phyloP scores from a whole-genome alignment of 2,113 vertebrate genomes.

The Channa argus region DNA sequence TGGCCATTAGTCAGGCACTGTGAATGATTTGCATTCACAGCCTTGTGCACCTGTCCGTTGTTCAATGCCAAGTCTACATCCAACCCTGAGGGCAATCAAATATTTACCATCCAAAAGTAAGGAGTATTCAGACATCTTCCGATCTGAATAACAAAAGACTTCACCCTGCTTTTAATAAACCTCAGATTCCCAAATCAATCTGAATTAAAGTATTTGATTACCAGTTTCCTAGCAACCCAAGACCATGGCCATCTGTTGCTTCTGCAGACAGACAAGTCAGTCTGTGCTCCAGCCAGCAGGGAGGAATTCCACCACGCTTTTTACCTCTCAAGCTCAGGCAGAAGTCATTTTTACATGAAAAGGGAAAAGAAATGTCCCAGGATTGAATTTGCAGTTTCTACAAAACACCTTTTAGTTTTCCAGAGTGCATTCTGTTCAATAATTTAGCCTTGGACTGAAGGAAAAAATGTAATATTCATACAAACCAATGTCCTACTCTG shows the following conservation, averaged over 20 bases:
- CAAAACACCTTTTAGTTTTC: constrained; percentile 56
- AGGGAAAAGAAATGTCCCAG: constrained; percentile 42
- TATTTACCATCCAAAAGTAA: constrained; percentile 59
- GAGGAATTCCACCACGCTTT: constrained; percentile 78
- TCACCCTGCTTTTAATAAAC: constrained; percentile 75
- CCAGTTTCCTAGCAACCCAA: constrained; percentile 85
- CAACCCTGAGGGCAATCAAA: constrained; percentile 43
- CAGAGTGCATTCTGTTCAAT: constrained; percentile 80
- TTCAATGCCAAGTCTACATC: constrained; percentile 40
- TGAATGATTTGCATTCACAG: constrained; percentile 43
- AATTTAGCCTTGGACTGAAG: constrained; percentile 71
- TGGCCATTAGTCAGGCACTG: constrained; percentile 11
- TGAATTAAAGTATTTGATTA: constrained; percentile 83
- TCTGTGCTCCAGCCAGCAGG: constrained; percentile 69
- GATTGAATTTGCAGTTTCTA: constrained; percentile 46
- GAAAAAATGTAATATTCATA: constrained; percentile 76
- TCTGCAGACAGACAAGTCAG: constrained; percentile 66
- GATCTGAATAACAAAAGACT: constrained; percentile 70
- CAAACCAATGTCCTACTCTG: constrained; percentile 75
- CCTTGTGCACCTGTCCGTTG: constrained; percentile 17
- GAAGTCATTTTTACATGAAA: constrained; percentile 29
- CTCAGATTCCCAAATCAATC: constrained; percentile 77
- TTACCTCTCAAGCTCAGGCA: constrained; percentile 50
- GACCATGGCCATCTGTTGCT: constrained; percentile 84
- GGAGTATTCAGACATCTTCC: constrained; percentile 63